phyloP scores from a whole-genome alignment of 30 jellyfish, hydroid and myxozoan genomes.

The Turritopsis dohrnii region DNA sequence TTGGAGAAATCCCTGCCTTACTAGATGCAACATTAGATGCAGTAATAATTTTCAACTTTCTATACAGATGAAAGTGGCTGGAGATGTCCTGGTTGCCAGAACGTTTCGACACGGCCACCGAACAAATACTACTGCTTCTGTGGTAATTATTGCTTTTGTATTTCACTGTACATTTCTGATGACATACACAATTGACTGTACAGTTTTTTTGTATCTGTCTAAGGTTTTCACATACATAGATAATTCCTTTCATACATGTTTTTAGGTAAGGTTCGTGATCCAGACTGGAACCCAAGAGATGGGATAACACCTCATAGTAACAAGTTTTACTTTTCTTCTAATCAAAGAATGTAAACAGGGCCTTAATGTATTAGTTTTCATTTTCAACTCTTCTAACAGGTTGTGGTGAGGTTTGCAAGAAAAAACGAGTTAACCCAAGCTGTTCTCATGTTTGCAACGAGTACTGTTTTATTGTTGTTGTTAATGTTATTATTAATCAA shows the following conservation, averaged over 20 bases:
- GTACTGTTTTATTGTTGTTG: too few relatives aligned
- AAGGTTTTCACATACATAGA: neutral
- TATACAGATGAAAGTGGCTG: conserved; percentile 83
- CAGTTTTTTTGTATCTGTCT: neutral
- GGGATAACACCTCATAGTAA: conserved; percentile 97
- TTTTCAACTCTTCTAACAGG: conserved; percentile 39
- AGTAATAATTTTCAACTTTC: too few relatives aligned
- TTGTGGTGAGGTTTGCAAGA: conserved; percentile 94
- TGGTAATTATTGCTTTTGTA: conserved; percentile 54
- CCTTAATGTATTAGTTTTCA: neutral
- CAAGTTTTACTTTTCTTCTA: neutral
- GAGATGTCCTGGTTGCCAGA: conserved; percentile 99
- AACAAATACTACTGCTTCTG: conserved; percentile 76
- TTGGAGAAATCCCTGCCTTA: too few relatives aligned
- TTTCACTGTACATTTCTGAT: too few relatives aligned
- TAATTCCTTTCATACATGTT: neutral
- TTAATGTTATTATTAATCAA: too few relatives aligned
- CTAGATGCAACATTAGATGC: too few relatives aligned
- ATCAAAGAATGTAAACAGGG: neutral
- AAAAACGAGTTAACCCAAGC: conserved; percentile 41
- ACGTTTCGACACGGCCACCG: conserved; percentile 68
- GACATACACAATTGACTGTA: neutral
- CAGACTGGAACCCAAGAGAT: conserved; percentile 89
- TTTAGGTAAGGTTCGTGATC: conserved; percentile 86
- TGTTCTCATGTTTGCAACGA: conserved; percentile 86